phyloP scores from a whole-genome alignment of 2,797 vertebrate species.

The Silurus aristotelis region DNA sequence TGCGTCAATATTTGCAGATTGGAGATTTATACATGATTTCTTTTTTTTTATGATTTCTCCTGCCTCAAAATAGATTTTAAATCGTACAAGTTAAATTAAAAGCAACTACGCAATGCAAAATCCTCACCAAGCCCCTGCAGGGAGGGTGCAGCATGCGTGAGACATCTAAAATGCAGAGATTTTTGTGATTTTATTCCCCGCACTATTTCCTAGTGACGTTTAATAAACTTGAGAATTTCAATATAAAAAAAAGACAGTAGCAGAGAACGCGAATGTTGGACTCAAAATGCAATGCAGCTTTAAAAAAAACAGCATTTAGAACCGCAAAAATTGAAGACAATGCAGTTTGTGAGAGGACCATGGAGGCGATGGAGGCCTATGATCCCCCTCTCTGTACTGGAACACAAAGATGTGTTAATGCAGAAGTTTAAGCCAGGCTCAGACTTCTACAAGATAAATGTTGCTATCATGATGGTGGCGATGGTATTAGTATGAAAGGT shows the following conservation, averaged over 20 bases:
- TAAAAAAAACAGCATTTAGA: too few relatives aligned
- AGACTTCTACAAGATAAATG: neutral
- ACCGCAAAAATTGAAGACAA: neutral
- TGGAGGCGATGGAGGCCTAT: neutral
- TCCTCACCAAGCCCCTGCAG: constrained; percentile 1
- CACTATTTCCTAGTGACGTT: neutral
- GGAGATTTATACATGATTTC: too few relatives aligned
- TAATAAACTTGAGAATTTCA: neutral
- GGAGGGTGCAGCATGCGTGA: neutral
- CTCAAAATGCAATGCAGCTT: neutral
- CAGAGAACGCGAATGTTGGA: too few relatives aligned
- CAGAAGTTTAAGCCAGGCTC: neutral
- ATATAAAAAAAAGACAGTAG: too few relatives aligned
- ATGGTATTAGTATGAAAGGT: neutral
- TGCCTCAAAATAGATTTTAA: neutral
- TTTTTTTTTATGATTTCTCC: too few relatives aligned
- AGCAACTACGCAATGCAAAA: constrained; percentile 13
- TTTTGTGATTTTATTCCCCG: neutral
- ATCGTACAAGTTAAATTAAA: constrained; percentile 7
- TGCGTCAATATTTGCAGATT: neutral
- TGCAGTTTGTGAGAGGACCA: neutral
- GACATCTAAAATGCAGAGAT: neutral
- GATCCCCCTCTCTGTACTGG: neutral
- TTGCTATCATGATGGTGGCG: too few relatives aligned
- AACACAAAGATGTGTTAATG: neutral